Evolutionary conservation across 2,888 invertebrate genomes (phyloP), one percentile per base, ranked within the genome.

Genomic region (Augiades crinisus): DNA sequence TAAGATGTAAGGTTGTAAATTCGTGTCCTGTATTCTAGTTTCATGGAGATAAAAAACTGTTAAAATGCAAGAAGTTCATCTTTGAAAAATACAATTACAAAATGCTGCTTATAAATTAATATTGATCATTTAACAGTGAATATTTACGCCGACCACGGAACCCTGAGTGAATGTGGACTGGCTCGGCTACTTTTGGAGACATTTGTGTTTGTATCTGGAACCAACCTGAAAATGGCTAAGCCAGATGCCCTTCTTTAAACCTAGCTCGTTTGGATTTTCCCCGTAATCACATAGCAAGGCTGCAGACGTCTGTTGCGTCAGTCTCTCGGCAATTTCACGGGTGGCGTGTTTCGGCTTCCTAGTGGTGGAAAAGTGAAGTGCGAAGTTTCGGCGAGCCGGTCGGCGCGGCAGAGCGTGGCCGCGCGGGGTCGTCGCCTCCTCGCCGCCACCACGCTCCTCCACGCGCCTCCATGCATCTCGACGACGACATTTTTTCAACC

Each of bases 261-360:
- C 16, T 4, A 12, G 22, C 10, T 30, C 12, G 8, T 41, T 41
- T 14, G 8, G 14, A 7, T 16, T 14, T 43, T 43, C 19, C 19
- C 13, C 30, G 3, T 6, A 43, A 33, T 33, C 44, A 44, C 31
- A 33, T 24, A 13, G 17, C 24, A n/a, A 33, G 21, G 31, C 38
- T 47, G 47, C 40, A 41, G 34, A 27, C 34, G 49, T 22, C 60
- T 61, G 63, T 83, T 84, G 79, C 81, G 78, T 85, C 81, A 82
- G 77, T 75, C 79, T 81, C 78, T 80, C 80, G 74, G 78, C 78
- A 79, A 89, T 88, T 88, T 86, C 85, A 87, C 83, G 88, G 84
- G 70, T 77, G 64, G 74, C 74, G 81, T 73, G 69, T 71, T 72
- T 75, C 70, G 75, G 73, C 78, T 81, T 82, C 78, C 81, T 85